Conservation (phyloP, 2,113 vertebrate genomes). For the Ceratotherium simum region DNA sequence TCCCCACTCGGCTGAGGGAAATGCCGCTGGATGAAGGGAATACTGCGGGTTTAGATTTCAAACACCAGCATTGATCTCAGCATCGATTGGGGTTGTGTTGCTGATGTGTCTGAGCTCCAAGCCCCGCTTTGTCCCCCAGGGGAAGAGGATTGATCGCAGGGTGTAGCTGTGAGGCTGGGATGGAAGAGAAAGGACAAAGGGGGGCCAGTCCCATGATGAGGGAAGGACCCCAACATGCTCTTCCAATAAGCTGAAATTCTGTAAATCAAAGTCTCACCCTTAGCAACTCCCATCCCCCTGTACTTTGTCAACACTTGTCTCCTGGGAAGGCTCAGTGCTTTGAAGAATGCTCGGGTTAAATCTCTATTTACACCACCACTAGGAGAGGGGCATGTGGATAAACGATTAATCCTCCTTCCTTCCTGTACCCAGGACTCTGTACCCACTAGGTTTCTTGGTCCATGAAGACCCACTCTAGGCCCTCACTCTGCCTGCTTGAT, state of each 20-base stretch:
- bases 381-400: background rate
- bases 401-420: background rate
- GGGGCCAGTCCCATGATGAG: background rate
- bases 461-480: background rate
- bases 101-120: conserved; percentile 81
- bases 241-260: conserved; percentile 83
- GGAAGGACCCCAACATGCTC: conserved; percentile 82
- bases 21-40: conserved; percentile 75
- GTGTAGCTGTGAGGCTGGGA: conserved; percentile 68
- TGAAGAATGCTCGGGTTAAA: conserved; percentile 84
- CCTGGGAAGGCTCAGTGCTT: conserved; percentile 81
- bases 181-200: conserved; percentile 85
- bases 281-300: background rate
- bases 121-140: conserved; percentile 80
- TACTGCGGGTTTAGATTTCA: conserved; percentile 81
- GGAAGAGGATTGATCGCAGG: conserved; percentile 81
- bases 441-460: background rate
- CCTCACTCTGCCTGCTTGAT: background rate
- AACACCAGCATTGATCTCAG: conserved; percentile 84
- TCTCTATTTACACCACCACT: conserved; percentile 77
- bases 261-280: conserved; percentile 86
- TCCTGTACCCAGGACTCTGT: background rate
- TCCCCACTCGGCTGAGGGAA: conserved; percentile 78
- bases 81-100: conserved; percentile 75
- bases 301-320: conserved; percentile 75